Percentiles rank a stretch among this genome's conserved stretches.
Evolutionary conservation across 2,888 invertebrate species (phyloP).

Genomic region (Diachrysia chrysitis): DNA sequence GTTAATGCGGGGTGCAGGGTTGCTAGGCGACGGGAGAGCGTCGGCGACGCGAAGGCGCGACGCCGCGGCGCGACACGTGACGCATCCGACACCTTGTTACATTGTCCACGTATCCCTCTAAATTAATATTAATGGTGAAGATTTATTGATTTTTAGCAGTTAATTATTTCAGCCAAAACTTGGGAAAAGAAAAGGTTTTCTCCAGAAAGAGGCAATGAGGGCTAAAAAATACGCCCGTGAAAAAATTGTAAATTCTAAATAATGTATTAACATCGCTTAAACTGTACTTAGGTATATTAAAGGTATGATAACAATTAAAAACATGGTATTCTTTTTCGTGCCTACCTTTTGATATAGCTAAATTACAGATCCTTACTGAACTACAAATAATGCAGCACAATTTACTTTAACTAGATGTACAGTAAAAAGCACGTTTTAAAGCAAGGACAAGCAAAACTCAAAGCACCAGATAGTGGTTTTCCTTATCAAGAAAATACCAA

Average conservation of each 20-base stretch:
- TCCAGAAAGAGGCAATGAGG: too few species aligned
- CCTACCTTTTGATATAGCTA: too few species aligned
- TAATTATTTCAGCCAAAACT: not conserved
- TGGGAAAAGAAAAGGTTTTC: too few species aligned
- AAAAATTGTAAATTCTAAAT: too few species aligned
- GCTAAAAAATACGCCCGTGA: too few species aligned
- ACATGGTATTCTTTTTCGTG: too few species aligned
- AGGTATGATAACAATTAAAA: too few species aligned
- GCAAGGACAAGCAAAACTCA: not conserved
- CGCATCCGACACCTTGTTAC: conserved; percentile 64
- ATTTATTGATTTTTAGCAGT: conserved; percentile 9
- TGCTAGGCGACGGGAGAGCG: conserved; percentile 68
- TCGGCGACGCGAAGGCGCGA: conserved; percentile 73
- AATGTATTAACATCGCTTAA: too few species aligned
- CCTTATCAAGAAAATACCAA: not conserved
- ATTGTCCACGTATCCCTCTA: conserved; percentile 20
- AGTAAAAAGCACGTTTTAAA: too few species aligned
- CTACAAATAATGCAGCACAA: too few species aligned
- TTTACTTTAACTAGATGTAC: not conserved
- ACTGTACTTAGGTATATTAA: too few species aligned
- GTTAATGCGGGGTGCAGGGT: conserved; percentile 66
- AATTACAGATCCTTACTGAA: too few species aligned
- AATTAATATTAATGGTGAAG: conserved; percentile 23
- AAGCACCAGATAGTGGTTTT: not conserved
- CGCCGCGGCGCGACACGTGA: conserved; percentile 73